A percentile compares a stretch with the other conserved stretches of the same genome.
These are phyloP conservation scores for Morpho achilles DNA, from an alignment of 2,888 invertebrate species.

Conservation along the genomic window DNA sequence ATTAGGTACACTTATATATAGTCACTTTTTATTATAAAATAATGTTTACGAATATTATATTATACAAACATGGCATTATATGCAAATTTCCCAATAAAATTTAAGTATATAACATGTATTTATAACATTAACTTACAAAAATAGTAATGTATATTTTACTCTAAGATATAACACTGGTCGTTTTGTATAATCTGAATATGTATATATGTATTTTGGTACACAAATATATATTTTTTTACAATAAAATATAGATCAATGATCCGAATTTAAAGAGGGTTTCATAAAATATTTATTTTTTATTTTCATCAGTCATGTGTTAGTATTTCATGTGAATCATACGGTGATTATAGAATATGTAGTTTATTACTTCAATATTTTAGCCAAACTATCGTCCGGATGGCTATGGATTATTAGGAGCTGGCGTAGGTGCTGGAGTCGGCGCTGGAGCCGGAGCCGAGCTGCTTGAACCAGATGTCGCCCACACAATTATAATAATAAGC, in stretches of 20 bases:
- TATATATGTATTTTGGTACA: constrained; percentile 27
- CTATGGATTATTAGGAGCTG: constrained; percentile 27
- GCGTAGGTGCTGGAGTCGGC: constrained; percentile 34
- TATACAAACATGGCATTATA: constrained; percentile 1
- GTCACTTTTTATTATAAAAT: too few species aligned
- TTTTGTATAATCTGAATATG: constrained; percentile 17
- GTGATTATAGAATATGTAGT: constrained; percentile 16
- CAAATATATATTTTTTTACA: constrained; percentile 29
- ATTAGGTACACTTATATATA: too few species aligned
- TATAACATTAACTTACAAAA: constrained; percentile 21
- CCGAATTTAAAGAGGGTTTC: constrained; percentile 22
- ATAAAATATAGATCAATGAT: constrained; percentile 19
- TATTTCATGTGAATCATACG: constrained; percentile 23
- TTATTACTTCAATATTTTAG: constrained; percentile 3
- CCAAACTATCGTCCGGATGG: constrained; percentile 43
- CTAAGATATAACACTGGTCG: constrained; percentile 34
- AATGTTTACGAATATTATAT: too few species aligned
- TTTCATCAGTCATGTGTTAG: constrained; percentile 25
- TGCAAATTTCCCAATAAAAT: constrained; percentile 7
- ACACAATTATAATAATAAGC: constrained; percentile 90
- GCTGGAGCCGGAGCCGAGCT: constrained; percentile 30
- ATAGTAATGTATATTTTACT: constrained; percentile 23
- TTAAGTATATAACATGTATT: background rate
- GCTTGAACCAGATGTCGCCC: constrained; percentile 53
- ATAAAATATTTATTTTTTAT: constrained; percentile 28